Conservation (phyloP, 2,888 invertebrate genomes). For the Crossocerus cetratus region DNA sequence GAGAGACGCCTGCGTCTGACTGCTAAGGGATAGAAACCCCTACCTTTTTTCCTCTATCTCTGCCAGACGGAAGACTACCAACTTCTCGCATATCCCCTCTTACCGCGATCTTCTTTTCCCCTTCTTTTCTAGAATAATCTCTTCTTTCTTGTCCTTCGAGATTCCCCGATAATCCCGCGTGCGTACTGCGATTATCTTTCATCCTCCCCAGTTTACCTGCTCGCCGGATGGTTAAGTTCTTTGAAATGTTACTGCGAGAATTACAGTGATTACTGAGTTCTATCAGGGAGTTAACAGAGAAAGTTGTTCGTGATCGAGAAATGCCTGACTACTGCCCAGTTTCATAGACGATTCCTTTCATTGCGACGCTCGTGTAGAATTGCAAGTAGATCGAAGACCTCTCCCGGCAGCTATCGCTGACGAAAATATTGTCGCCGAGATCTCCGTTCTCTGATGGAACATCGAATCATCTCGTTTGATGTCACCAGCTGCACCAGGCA, state of each 20-base stretch:
- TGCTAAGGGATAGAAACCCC: conserved; percentile 63
- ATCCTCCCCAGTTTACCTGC: conserved; percentile 21
- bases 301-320: not conserved
- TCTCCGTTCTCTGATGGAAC: conserved; percentile 31
- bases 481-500: conserved; percentile 31
- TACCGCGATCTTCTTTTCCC: not conserved
- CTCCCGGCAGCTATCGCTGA: not conserved
- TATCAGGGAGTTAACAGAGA: not conserved
- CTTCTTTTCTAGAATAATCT: conserved; percentile 5
- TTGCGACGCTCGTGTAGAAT: not conserved
- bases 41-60: conserved; percentile 28
- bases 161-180: conserved; percentile 6
- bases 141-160: conserved; percentile 15
- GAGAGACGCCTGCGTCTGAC: conserved; percentile 67
- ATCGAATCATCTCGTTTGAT: conserved; percentile 39
- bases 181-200: not conserved
- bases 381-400: not conserved
- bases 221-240: conserved; percentile 4
- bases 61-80: conserved; percentile 35
- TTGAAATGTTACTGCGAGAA: not conserved
- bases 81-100: conserved; percentile 37
- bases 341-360: not conserved
- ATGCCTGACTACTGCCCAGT: not conserved
- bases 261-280: not conserved
- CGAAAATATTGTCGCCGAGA: conserved; percentile 12